Evolutionary conservation across 2,113 vertebrate species (phyloP).

Genomic region (Danionella cerebrum): DNA sequence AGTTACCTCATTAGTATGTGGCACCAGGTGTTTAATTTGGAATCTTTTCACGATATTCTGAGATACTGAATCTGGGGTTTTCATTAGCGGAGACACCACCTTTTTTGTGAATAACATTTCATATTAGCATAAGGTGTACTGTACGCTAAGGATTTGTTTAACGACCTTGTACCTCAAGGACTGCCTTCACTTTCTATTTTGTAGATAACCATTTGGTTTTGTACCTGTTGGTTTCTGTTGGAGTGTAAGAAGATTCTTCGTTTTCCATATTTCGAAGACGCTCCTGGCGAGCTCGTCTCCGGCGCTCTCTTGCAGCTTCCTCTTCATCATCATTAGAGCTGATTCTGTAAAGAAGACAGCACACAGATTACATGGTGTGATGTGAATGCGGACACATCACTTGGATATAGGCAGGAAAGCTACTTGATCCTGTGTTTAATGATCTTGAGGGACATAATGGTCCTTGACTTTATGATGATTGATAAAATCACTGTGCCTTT

Average conservation of each 20-base stretch:
- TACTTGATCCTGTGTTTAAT: not conserved
- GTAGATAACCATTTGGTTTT: no score
- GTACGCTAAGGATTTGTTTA: no score
- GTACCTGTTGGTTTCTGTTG: slow-evolving; percentile 77
- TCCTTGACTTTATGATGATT: not conserved
- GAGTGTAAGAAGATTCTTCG: slow-evolving; percentile 63
- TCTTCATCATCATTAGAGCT: slow-evolving; percentile 82
- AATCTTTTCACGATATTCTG: no score
- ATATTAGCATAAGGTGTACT: no score
- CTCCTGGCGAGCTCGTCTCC: slow-evolving; percentile 86
- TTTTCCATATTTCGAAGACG: slow-evolving; percentile 71
- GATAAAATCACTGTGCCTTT: no score
- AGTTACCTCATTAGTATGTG: no score
- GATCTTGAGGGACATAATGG: not conserved
- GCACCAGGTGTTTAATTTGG: no score
- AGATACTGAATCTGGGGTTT: no score
- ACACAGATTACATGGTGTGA: not conserved
- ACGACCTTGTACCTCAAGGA: no score
- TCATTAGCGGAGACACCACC: no score
- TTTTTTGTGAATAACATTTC: no score
- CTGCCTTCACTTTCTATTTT: no score
- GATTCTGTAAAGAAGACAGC: slow-evolving; percentile 54
- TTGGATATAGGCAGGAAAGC: not conserved
- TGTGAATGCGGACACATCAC: not conserved
- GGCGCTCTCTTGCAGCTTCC: slow-evolving; percentile 80